These are phyloP conservation scores for Lepidochrysops patricia DNA, from an alignment of 2,888 invertebrate genomes.

Conservation along the genomic window DNA sequence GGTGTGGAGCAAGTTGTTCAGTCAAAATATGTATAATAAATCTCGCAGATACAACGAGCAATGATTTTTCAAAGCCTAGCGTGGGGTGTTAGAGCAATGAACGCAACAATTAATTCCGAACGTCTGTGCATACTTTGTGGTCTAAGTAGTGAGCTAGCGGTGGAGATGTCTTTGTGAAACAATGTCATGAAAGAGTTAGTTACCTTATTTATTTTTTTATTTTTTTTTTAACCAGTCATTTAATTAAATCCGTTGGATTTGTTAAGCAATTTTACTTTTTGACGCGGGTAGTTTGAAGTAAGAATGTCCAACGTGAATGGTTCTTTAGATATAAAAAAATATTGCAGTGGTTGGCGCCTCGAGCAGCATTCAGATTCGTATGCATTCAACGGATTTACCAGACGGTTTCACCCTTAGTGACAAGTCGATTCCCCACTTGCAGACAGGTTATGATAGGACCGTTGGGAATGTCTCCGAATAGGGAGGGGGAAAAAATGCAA, in stretches of 20 bases:
- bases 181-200: neutral
- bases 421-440: neutral
- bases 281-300: neutral
- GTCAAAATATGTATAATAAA: conserved; percentile 34
- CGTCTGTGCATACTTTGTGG: conserved; percentile 33
- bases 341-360: neutral
- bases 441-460: neutral
- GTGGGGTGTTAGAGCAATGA: conserved; percentile 57
- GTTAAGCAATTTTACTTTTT: neutral
- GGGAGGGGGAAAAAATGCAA: neutral
- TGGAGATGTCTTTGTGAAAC: neutral
- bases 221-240: neutral
- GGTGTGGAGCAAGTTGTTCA: conserved; percentile 7
- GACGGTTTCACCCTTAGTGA: neutral
- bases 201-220: neutral
- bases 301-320: no score
- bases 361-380: neutral
- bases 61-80: conserved; percentile 65
- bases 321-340: no score
- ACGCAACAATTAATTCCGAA: conserved; percentile 64
- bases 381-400: neutral
- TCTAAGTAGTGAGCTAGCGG: conserved; percentile 19
- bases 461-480: neutral
- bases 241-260: neutral
- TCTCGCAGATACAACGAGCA: conserved; percentile 45